Conservation (phyloP, 2,797 vertebrate species). For the Poeciliopsis gracilis region DNA sequence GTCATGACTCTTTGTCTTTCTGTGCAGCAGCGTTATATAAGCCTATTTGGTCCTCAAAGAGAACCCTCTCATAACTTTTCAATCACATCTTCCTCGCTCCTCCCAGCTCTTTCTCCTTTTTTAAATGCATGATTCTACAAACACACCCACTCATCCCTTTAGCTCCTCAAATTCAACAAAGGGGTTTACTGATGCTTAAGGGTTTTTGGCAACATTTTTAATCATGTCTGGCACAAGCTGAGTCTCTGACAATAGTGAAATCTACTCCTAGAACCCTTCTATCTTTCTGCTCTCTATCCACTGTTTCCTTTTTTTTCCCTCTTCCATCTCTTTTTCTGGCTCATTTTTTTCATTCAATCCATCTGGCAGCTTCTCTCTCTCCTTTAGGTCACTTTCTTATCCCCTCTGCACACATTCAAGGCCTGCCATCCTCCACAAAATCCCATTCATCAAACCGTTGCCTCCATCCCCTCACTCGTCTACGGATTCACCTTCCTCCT, state of each 20-base stretch:
- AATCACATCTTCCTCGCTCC: constrained; percentile 22
- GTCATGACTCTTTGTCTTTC: constrained; percentile 46
- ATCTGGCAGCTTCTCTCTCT: constrained; percentile 54
- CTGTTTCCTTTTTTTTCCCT: constrained; percentile 8
- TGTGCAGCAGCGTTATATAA: constrained; percentile 63
- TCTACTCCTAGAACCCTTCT: constrained; percentile 32
- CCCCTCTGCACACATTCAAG: constrained; percentile 58
- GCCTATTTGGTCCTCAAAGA: constrained; percentile 59
- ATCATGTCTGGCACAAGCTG: constrained; percentile 67
- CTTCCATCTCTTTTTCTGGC: constrained; percentile 46
- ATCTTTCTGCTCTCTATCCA: constrained; percentile 39
- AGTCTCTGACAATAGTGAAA: constrained; percentile 54
- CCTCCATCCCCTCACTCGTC: constrained; percentile 39
- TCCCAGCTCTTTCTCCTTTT: constrained; percentile 22
- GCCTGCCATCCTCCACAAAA: constrained; percentile 51
- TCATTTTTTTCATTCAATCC: constrained; percentile 58
- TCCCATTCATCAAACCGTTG: constrained; percentile 59
- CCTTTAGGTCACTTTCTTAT: constrained; percentile 70
- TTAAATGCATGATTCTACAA: constrained; percentile 49
- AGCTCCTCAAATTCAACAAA: constrained; percentile 40
- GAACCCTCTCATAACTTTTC: constrained; percentile 62
- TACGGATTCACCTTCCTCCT: constrained; percentile 37
- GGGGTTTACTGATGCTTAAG: constrained; percentile 61
- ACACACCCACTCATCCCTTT: constrained; percentile 65
- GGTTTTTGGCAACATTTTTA: constrained; percentile 60